These are phyloP conservation scores for Taenaris catops DNA, from an alignment of 2,888 invertebrate species.

Conservation along the genomic window DNA sequence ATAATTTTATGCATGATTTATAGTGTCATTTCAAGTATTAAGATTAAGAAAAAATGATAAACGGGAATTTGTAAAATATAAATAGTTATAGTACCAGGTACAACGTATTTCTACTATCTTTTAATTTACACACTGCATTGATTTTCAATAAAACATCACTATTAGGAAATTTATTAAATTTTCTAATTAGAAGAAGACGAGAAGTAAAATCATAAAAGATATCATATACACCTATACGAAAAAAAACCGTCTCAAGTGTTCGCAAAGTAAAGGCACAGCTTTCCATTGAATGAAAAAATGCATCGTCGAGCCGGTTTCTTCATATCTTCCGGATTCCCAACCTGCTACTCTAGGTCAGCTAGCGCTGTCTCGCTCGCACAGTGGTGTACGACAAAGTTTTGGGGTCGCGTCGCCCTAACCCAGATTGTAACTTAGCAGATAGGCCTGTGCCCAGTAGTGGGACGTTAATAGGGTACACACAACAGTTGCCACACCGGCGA, in stretches of 20 bases:
- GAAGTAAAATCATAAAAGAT: constrained; percentile 25
- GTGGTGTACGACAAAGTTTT: constrained; percentile 52
- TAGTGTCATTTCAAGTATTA: background rate
- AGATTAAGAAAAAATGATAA: no score
- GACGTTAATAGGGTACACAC: no score
- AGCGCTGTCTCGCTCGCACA: constrained; percentile 52
- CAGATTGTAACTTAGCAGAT: constrained; percentile 57
- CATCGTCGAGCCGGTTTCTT: constrained; percentile 69
- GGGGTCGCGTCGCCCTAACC: constrained; percentile 77
- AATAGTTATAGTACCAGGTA: no score
- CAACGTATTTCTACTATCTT: no score
- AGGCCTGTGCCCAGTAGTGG: no score
- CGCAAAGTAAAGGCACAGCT: constrained; percentile 58
- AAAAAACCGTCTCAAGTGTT: constrained; percentile 40
- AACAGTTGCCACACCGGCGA: no score
- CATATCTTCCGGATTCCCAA: constrained; percentile 77
- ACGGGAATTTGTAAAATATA: no score
- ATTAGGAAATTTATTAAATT: no score
- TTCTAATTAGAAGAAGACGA: no score
- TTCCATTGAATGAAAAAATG: constrained; percentile 78
- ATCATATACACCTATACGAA: constrained; percentile 31
- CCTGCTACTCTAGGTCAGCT: constrained; percentile 75
- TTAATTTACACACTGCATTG: no score
- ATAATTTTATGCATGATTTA: no score
- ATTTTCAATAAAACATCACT: no score